These are phyloP conservation scores for Drosophila auraria DNA, from an alignment of 1,140 invertebrate genomes.

Conservation along the genomic window DNA sequence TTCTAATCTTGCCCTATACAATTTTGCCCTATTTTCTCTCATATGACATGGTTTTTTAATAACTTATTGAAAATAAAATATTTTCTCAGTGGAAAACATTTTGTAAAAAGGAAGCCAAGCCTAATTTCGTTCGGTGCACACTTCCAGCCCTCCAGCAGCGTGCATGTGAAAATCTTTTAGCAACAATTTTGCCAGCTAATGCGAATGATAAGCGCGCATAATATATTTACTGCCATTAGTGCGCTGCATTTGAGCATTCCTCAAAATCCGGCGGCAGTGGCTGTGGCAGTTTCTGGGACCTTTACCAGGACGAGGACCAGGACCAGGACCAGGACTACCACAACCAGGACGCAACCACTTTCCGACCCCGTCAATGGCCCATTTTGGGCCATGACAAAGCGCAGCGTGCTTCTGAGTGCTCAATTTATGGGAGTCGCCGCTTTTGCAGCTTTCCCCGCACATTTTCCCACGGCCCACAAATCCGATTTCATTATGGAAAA, in stretches of 20 bases:
- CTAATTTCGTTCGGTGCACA: not conserved
- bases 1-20: no score
- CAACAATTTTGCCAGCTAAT: constrained; percentile 74
- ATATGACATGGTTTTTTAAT: no score
- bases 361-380: constrained; percentile 15
- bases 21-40: no score
- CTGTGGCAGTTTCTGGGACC: constrained; percentile 10
- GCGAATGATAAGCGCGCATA: constrained; percentile 78
- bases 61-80: not conserved
- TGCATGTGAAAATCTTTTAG: constrained; percentile 64
- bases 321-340: not conserved
- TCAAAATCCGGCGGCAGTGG: constrained; percentile 39
- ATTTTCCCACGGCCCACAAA: constrained; percentile 56
- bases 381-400: constrained; percentile 49
- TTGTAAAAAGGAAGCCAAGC: no score
- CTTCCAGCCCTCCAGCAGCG: not conserved
- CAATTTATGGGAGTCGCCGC: constrained; percentile 50
- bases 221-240: constrained; percentile 78
- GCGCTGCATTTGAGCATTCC: constrained; percentile 67
- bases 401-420: constrained; percentile 57
- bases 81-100: not conserved
- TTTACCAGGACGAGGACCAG: constrained; percentile 11
- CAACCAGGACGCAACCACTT: constrained; percentile 5
- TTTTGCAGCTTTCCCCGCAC: not conserved
- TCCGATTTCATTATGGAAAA: constrained; percentile 81